Evolutionary conservation across 2,888 invertebrate genomes (phyloP).

Genomic region (Aricia artaxerxes): DNA sequence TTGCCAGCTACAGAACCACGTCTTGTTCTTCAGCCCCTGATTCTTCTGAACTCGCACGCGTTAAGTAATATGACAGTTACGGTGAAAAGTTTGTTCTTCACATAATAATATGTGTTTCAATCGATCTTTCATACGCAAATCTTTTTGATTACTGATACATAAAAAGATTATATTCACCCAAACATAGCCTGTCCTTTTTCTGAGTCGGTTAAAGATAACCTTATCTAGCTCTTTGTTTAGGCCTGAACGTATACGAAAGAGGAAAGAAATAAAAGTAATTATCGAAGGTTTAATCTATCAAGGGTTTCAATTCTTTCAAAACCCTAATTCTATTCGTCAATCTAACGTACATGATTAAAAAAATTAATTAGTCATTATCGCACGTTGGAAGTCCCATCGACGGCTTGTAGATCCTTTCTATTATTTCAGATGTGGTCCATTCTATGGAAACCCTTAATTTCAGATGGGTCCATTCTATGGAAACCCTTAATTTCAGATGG

Average conservation of each 20-base stretch:
- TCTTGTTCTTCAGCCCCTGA: no score
- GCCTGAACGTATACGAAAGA: no score
- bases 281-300: not conserved
- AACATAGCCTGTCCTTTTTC: no score
- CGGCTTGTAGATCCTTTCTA: not conserved
- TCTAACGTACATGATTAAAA: not conserved
- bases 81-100: no score
- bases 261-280: not conserved
- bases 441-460: not conserved
- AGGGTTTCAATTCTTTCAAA: not conserved
- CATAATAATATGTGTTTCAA: no score
- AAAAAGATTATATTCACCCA: no score
- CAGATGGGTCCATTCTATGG: not conserved
- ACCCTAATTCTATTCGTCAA: not conserved
- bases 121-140: no score
- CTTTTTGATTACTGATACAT: no score
- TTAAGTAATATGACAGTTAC: no score
- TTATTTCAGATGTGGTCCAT: not conserved
- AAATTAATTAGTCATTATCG: not conserved
- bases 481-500: conserved; percentile 38
- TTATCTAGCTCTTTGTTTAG: not conserved
- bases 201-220: no score
- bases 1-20: no score
- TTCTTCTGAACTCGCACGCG: no score
- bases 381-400: not conserved